Conservation (phyloP, 2,797 vertebrate genomes). For the Gallinago solitaria region DNA sequence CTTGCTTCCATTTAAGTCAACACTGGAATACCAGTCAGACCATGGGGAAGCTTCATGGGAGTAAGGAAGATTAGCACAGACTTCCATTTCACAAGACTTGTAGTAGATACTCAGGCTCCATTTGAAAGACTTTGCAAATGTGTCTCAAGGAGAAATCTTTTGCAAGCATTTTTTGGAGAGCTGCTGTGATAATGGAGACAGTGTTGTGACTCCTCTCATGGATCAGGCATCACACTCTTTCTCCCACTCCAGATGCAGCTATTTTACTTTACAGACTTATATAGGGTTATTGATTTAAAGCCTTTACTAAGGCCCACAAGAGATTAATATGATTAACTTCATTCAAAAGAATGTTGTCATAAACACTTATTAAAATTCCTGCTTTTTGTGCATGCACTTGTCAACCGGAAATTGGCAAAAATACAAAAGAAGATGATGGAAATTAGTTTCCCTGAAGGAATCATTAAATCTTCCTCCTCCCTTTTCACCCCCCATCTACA, state of each 20-base stretch:
- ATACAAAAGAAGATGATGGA: not conserved
- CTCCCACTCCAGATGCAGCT: not conserved
- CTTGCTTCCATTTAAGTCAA: not conserved
- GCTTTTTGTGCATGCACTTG: not conserved
- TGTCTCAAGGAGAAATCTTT: not conserved
- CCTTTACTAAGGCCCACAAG: not conserved
- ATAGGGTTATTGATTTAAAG: not conserved
- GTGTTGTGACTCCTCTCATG: not conserved
- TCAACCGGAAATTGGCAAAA: slow-evolving; percentile 14
- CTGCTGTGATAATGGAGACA: not conserved
- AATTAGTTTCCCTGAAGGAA: slow-evolving; percentile 19
- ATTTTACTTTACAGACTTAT: not conserved
- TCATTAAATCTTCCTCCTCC: not conserved
- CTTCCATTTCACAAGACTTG: not conserved
- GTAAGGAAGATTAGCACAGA: not conserved
- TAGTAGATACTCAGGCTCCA: not conserved
- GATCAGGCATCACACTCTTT: not conserved
- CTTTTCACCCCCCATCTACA: not conserved
- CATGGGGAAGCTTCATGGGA: not conserved
- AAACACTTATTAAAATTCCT: not conserved
- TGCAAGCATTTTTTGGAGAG: not conserved
- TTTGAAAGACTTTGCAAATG: not conserved
- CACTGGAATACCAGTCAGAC: not conserved
- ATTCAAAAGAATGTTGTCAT: not conserved
- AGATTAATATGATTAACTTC: not conserved